Evolutionary conservation across 2,797 vertebrate species (phyloP).

Genomic region (Acipenser ruthenus): DNA sequence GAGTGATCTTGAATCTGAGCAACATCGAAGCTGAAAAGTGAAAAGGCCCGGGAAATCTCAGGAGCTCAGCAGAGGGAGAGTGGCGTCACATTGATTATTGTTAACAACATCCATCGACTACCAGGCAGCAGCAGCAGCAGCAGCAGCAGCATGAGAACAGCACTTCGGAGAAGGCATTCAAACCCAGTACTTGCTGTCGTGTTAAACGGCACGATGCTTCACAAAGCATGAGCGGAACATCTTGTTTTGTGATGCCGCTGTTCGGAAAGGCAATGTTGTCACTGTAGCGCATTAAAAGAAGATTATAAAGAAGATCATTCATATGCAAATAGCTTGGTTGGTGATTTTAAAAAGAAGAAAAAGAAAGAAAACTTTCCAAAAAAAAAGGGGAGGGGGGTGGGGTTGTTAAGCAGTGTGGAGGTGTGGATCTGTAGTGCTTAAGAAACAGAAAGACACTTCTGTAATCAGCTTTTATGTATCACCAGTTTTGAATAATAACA

Average conservation of each 20-base stretch:
- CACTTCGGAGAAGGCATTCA: too few species aligned
- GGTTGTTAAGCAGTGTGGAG: conserved; percentile 64
- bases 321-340: conserved; percentile 67
- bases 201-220: conserved; percentile 34
- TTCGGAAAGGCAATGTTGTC: conserved; percentile 68
- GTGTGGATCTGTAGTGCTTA: conserved; percentile 58
- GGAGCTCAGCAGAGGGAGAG: too few species aligned
- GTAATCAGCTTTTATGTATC: conserved; percentile 96
- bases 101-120: too few species aligned
- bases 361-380: conserved; percentile 67
- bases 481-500: conserved; percentile 95
- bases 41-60: too few species aligned
- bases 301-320: conserved; percentile 70
- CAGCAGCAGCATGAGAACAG: conserved; percentile 22
- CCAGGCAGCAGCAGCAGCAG: too few species aligned
- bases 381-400: conserved; percentile 43
- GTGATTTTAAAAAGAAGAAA: conserved; percentile 64
- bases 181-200: not conserved
- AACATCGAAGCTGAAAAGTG: too few species aligned
- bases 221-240: conserved; percentile 51
- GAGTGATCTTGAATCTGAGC: too few species aligned
- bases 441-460: conserved; percentile 95
- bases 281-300: conserved; percentile 77
- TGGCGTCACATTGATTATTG: too few species aligned
- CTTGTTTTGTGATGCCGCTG: conserved; percentile 34